Percentiles rank a stretch among this genome's conserved stretches.
Evolutionary conservation across 2,888 invertebrate species (phyloP).

Genomic region (Parasteatoda lunata): DNA sequence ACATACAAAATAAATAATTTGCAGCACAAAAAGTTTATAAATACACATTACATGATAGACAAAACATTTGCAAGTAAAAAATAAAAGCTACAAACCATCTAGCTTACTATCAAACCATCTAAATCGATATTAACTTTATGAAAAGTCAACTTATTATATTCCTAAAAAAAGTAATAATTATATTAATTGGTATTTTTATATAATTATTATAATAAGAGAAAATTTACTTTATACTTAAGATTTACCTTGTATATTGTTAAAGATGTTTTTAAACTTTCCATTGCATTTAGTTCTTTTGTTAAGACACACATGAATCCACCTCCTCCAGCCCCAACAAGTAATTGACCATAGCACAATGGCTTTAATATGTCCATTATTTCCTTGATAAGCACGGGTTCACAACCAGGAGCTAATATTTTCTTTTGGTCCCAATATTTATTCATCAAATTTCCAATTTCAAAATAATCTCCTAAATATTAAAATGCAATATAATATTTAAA

Average conservation of each 20-base stretch:
- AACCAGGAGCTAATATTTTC: conserved; percentile 75
- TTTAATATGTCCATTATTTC: conserved; percentile 62
- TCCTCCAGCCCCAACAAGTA: conserved; percentile 70
- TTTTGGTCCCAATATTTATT: conserved; percentile 75
- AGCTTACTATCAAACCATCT: background rate
- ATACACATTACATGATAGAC: background rate
- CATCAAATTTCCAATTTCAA: conserved; percentile 73
- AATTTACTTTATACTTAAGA: no score
- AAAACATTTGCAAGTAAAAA: no score
- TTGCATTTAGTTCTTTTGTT: conserved; percentile 53
- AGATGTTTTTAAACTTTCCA: conserved; percentile 6
- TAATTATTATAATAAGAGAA: no score
- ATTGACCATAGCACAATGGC: conserved; percentile 57
- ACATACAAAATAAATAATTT: background rate
- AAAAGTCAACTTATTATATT: background rate
- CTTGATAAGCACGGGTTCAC: conserved; percentile 74
- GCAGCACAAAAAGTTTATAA: background rate
- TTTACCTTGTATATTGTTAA: conserved; percentile 38
- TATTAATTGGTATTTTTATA: no score
- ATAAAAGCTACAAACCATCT: background rate
- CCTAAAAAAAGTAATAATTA: background rate
- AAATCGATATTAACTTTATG: background rate
- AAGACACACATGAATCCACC: conserved; percentile 70
- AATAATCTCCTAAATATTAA: conserved; percentile 73
- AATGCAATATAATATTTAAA: background rate